Evolutionary conservation across 2,113 vertebrate genomes (phyloP).

Genomic region (Dendrocopos noguchii): DNA sequence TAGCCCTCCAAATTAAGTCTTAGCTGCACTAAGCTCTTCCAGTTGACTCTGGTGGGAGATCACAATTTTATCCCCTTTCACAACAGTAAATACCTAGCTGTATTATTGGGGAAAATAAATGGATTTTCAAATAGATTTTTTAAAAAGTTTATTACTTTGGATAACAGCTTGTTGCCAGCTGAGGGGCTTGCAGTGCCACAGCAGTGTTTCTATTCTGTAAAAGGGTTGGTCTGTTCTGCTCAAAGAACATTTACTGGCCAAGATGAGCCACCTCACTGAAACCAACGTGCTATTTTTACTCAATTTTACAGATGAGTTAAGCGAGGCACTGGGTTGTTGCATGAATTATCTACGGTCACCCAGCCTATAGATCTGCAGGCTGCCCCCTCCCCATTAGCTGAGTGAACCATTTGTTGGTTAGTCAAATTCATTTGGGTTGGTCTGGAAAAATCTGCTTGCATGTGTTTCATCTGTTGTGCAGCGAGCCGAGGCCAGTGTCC

Average conservation of each 20-base stretch:
- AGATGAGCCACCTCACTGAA: not conserved
- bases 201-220: not conserved
- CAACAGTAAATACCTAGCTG: not conserved
- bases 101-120: not conserved
- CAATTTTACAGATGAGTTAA: slow-evolving; percentile 27
- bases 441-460: slow-evolving; percentile 58
- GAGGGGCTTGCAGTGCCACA: not conserved
- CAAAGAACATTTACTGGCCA: not conserved
- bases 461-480: slow-evolving; percentile 26
- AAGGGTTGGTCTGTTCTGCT: not conserved
- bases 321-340: not conserved
- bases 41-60: not conserved
- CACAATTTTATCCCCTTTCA: not conserved
- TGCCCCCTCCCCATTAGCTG: not conserved
- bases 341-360: not conserved
- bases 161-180: not conserved
- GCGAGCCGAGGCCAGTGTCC: slow-evolving; percentile 57
- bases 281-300: not conserved
- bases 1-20: not conserved
- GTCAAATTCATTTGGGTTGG: slow-evolving; percentile 28
- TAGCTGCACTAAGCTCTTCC: not conserved
- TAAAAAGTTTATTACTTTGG: not conserved
- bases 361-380: not conserved
- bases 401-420: slow-evolving; percentile 38
- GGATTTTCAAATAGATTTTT: not conserved